Conservation (phyloP, 2,888 invertebrate species). For the Exocentrus adspersus region DNA sequence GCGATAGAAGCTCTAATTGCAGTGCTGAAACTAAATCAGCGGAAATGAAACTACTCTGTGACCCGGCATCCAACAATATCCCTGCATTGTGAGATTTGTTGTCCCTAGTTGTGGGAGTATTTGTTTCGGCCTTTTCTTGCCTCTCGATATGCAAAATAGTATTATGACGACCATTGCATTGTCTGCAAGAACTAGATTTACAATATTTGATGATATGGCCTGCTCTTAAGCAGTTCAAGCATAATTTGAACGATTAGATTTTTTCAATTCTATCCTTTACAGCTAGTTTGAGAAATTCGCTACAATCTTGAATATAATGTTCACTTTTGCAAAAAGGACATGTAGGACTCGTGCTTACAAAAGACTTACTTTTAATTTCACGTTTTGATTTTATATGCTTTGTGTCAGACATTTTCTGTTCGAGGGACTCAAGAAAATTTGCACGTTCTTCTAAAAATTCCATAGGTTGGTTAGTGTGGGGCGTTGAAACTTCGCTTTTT, state of each 20-base stretch:
- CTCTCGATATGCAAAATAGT: conserved; percentile 9
- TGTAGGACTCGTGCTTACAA: not conserved
- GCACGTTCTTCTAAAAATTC: conserved; percentile 21
- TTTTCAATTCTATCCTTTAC: conserved; percentile 11
- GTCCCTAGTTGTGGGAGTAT: not conserved
- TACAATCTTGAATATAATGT: conserved; percentile 23
- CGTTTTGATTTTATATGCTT: not conserved
- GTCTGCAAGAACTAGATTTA: not conserved
- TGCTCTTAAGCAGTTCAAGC: conserved; percentile 1
- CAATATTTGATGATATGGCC: conserved; percentile 4
- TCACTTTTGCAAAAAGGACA: conserved; percentile 23
- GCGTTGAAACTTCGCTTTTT: not conserved
- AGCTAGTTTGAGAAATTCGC: conserved; percentile 14
- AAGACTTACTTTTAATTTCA: conserved; percentile 1
- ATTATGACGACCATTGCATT: conserved; percentile 1
- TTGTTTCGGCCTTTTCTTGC: not conserved
- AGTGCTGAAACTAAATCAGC: not conserved
- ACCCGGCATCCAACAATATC: conserved; percentile 24
- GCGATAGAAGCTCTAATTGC: not conserved
- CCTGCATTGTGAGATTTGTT: not conserved
- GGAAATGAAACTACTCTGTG: conserved; percentile 24
- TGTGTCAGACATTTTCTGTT: not conserved
- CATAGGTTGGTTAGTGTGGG: conserved; percentile 26
- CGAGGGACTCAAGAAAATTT: conserved; percentile 20
- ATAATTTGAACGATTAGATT: not conserved